Evolutionary conservation across 2,113 vertebrate genomes (phyloP), one percentile per base, ranked within the genome.

Genomic region (Cryptomyrus ogoouensis): DNA sequence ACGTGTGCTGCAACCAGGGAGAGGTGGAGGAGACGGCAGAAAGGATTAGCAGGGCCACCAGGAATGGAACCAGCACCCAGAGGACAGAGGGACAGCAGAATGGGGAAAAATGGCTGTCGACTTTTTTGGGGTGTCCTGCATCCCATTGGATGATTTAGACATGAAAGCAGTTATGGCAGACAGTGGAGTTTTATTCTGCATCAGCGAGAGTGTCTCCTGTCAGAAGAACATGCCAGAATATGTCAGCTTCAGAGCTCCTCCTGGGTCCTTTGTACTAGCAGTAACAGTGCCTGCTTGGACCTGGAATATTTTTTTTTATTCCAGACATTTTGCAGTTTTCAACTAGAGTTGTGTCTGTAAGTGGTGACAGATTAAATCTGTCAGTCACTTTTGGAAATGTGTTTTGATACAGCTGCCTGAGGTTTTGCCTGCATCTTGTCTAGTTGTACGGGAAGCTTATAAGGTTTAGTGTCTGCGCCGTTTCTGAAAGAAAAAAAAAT

Each of bases 351-450:
- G 44, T 47, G 8, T 84, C 83, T 47, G 83, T 46, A 46, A 47
- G 44, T 84, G 83, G 9, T 84, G 83, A 47, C 83, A 84, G 83
- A 47, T 84, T 84, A n/a, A 84, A 84, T 84, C 62, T 46, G 39
- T 46, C 19, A 21, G 80, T 47, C 80, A 21, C 9, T 84, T 84
- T 24, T 12, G 42, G 42, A 84, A 47, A 84, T 47, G 80, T 47
- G 21, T 47, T 47, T 47, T 47, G 83, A n/a, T 84, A 47, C 44
- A 46, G 42, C 21, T 84, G 39, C 42, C 39, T 47, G 83, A 84
- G 83, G 83, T 44, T 84, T 24, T 47, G 21, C 39, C 44, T 46
- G 83, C 44, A 44, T 84, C 44, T 84, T 46, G 83, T 19, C 42
- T 46, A 47, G 83, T 46, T 84, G 83, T n/a, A 84, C 39, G 8